phyloP scores from a whole-genome alignment of 2,797 vertebrate genomes.

The Rhyacichthys aspro region DNA sequence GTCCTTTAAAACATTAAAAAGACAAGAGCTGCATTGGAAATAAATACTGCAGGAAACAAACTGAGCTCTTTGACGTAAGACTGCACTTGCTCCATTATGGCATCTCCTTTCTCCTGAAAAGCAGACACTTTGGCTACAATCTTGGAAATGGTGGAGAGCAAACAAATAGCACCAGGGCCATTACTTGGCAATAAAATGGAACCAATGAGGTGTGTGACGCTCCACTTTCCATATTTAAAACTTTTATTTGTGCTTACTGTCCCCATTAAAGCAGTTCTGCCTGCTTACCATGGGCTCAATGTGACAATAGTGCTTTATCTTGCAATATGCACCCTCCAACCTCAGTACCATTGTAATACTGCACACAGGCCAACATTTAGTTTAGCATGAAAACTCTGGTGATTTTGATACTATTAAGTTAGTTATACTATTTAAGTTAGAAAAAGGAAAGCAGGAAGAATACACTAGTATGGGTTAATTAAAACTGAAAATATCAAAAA shows the following conservation, averaged over 20 bases:
- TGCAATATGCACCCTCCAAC: constrained; percentile 7
- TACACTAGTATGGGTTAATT: too few relatives aligned
- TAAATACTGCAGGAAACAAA: constrained; percentile 30
- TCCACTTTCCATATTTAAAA: constrained; percentile 70
- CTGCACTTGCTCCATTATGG: constrained; percentile 51
- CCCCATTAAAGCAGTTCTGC: constrained; percentile 42
- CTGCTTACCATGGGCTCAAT: constrained; percentile 5
- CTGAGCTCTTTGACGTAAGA: constrained; percentile 33
- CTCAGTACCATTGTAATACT: constrained; percentile 6
- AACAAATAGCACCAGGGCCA: constrained; percentile 63
- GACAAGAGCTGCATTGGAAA: constrained; percentile 1
- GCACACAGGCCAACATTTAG: not conserved
- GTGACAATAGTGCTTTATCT: constrained; percentile 13
- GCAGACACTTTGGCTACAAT: constrained; percentile 50
- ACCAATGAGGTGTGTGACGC: constrained; percentile 73
- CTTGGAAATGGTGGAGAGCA: constrained; percentile 72
- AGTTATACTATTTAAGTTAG: too few relatives aligned
- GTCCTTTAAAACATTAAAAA: constrained; percentile 15
- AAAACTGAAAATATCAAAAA: too few relatives aligned
- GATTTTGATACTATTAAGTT: too few relatives aligned
- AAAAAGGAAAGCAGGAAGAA: too few relatives aligned
- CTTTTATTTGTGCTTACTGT: constrained; percentile 55
- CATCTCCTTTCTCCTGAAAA: constrained; percentile 15
- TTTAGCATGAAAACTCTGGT: too few relatives aligned
- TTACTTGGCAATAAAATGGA: constrained; percentile 74